These are phyloP conservation scores for Trachurus trachurus DNA, from an alignment of 2,797 vertebrate genomes.

Conservation along the genomic window DNA sequence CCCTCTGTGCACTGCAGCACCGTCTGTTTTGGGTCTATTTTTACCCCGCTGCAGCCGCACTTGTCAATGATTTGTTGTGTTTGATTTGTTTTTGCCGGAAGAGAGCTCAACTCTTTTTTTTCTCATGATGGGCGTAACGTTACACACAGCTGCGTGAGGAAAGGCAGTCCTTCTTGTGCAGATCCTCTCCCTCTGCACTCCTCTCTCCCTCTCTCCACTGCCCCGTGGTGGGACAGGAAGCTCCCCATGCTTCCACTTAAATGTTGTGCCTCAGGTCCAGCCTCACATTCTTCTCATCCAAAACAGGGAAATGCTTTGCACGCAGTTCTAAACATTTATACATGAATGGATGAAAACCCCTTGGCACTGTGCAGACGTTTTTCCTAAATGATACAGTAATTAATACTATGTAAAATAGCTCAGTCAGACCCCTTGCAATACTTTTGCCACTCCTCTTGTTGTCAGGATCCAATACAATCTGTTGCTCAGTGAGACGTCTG, in stretches of 20 bases:
- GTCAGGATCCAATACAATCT: constrained; percentile 4
- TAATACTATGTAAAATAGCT: not conserved
- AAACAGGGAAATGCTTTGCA: constrained; percentile 40
- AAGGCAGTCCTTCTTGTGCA: constrained; percentile 50
- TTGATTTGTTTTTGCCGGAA: constrained; percentile 70
- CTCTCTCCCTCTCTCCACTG: constrained; percentile 26
- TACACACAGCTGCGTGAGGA: constrained; percentile 46
- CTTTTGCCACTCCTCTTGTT: not conserved
- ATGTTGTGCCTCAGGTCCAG: constrained; percentile 41
- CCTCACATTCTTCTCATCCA: constrained; percentile 52
- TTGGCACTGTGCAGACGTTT: constrained; percentile 15
- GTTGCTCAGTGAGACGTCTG: constrained; percentile 26
- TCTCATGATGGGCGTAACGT: constrained; percentile 67
- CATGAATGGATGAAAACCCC: constrained; percentile 16
- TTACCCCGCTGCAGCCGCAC: constrained; percentile 34
- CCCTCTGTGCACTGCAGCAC: not conserved
- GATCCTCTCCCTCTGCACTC: constrained; percentile 38
- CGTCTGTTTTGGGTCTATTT: constrained; percentile 52
- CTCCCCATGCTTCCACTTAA: constrained; percentile 56
- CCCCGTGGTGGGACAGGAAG: constrained; percentile 54
- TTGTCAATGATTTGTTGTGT: constrained; percentile 59
- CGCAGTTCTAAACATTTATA: constrained; percentile 35
- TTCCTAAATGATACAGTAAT: constrained; percentile 6
- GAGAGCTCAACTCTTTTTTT: constrained; percentile 39
- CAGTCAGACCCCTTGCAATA: not conserved